These are phyloP conservation scores for Drosophila limbata DNA, from an alignment of 2,888 invertebrate genomes.

Conservation along the genomic window DNA sequence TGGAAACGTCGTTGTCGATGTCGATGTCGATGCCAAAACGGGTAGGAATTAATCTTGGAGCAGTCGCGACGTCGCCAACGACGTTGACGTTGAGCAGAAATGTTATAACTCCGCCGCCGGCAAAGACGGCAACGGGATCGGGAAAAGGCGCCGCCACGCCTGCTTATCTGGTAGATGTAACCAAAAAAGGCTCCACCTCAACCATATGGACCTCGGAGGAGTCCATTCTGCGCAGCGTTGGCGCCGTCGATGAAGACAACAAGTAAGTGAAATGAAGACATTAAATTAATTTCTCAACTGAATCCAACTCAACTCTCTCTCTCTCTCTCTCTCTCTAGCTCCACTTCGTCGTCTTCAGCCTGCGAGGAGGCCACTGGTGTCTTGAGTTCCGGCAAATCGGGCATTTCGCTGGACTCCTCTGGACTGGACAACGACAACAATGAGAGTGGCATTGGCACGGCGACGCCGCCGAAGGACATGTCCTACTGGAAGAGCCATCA, in stretches of 20 bases:
- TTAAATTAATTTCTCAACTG: conserved; percentile 9
- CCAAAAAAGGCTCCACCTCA: conserved; percentile 85
- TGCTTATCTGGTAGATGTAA: conserved; percentile 82
- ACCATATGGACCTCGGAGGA: conserved; percentile 86
- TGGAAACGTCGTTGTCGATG: conserved; percentile 60
- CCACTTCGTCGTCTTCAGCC: conserved; percentile 85
- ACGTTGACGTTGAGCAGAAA: conserved; percentile 62
- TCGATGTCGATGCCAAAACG: conserved; percentile 82
- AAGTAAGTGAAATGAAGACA: conserved; percentile 79
- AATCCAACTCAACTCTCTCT: neutral
- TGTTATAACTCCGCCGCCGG: conserved; percentile 68
- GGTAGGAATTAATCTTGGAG: conserved; percentile 82
- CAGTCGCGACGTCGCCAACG: conserved; percentile 70
- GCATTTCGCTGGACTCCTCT: conserved; percentile 84
- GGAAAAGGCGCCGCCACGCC: conserved; percentile 61
- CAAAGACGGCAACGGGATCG: conserved; percentile 48
- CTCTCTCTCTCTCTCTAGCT: conserved; percentile 57
- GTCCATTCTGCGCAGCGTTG: conserved; percentile 85
- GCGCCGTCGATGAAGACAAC: conserved; percentile 86
- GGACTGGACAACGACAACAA: conserved; percentile 85
- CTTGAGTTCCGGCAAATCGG: conserved; percentile 85
- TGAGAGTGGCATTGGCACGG: conserved; percentile 85
- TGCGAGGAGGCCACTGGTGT: conserved; percentile 84
- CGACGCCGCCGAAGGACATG: conserved; percentile 85
- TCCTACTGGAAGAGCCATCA: conserved; percentile 82